phyloP scores from a whole-genome alignment of 2,797 vertebrate genomes.

The Thripadectes ignobilis region DNA sequence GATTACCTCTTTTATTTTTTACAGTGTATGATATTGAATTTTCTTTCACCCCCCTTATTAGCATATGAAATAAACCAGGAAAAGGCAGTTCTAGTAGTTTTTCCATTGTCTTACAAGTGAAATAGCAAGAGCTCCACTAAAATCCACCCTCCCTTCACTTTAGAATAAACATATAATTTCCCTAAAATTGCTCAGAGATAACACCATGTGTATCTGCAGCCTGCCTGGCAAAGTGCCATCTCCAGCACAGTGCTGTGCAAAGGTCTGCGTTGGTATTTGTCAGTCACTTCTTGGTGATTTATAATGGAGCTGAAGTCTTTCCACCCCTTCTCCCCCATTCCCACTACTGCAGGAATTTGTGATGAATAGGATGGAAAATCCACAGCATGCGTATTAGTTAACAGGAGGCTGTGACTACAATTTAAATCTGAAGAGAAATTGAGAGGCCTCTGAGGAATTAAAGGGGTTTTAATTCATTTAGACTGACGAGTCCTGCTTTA shows the following conservation, averaged over 20 bases:
- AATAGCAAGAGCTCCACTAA: background rate
- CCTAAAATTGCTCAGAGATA: constrained; percentile 33
- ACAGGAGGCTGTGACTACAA: constrained; percentile 22
- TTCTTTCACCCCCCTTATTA: background rate
- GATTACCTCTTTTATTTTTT: background rate
- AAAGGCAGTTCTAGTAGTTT: background rate
- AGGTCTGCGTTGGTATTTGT: constrained; percentile 47
- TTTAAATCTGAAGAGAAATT: constrained; percentile 25
- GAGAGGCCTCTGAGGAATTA: background rate
- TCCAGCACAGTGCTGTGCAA: background rate
- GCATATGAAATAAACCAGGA: background rate
- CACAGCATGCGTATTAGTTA: background rate
- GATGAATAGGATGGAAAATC: constrained; percentile 42
- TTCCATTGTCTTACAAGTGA: background rate
- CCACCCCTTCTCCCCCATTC: background rate
- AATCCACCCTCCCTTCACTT: background rate
- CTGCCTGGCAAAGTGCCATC: constrained; percentile 14
- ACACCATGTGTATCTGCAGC: background rate
- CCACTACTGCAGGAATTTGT: constrained; percentile 50
- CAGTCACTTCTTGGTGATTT: constrained; percentile 55
- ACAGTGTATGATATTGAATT: background rate
- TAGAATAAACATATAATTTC: background rate
- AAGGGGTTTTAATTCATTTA: constrained; percentile 18
- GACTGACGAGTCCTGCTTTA: constrained; percentile 39
- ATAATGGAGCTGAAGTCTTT: background rate